These are phyloP conservation scores for Epinephelus lanceolatus DNA, from an alignment of 2,113 vertebrate genomes.

Conservation along the genomic window DNA sequence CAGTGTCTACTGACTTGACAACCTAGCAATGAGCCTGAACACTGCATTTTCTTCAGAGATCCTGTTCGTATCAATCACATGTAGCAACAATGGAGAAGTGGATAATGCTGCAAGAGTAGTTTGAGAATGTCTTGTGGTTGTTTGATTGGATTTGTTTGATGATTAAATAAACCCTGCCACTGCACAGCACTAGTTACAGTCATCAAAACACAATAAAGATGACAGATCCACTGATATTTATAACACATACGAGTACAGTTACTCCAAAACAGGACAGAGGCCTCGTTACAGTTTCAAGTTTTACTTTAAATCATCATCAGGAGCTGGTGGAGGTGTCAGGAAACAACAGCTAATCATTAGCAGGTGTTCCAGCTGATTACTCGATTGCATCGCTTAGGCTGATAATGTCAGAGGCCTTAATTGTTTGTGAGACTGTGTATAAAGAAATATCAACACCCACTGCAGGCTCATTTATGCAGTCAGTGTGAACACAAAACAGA, in stretches of 20 bases:
- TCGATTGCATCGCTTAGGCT: not conserved
- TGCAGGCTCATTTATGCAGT: not conserved
- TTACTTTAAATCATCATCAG: not conserved
- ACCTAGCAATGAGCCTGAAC: too few species aligned
- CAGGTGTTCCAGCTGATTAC: not conserved
- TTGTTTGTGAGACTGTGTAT: not conserved
- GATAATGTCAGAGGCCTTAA: constrained; percentile 7
- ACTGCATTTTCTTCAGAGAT: not conserved
- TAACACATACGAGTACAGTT: not conserved
- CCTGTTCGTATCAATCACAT: not conserved
- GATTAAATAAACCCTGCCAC: not conserved
- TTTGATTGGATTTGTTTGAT: not conserved
- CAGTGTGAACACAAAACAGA: not conserved
- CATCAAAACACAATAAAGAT: not conserved
- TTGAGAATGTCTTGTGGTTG: not conserved
- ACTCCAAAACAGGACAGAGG: not conserved
- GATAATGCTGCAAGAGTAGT: not conserved
- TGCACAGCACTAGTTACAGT: not conserved
- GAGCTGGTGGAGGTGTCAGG: not conserved
- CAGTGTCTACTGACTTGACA: not conserved
- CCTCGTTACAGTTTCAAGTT: not conserved
- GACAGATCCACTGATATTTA: not conserved
- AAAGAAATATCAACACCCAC: not conserved
- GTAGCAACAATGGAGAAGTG: not conserved
- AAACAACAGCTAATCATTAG: constrained; percentile 8